These are phyloP conservation scores for Synergus umbraculus DNA, from an alignment of 2,888 invertebrate genomes.

Conservation along the genomic window DNA sequence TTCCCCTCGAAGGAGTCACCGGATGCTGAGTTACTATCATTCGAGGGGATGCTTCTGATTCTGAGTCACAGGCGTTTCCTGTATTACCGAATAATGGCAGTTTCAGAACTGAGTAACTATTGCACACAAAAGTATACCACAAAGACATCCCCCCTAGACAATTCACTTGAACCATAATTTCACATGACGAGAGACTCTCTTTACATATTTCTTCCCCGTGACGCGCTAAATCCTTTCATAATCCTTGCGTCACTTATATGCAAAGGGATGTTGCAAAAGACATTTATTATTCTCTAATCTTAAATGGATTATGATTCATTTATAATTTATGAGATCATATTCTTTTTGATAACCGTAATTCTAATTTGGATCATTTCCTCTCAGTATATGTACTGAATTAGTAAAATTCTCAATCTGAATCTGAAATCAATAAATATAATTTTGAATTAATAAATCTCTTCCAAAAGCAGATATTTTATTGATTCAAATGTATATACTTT, in stretches of 20 bases:
- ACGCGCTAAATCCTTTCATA: slow-evolving; percentile 17
- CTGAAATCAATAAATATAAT: no score
- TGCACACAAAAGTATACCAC: slow-evolving; percentile 35
- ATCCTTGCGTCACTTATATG: background rate
- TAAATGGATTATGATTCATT: background rate
- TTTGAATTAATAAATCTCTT: no score
- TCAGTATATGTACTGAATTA: background rate
- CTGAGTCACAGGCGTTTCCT: slow-evolving; percentile 35
- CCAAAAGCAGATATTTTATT: no score
- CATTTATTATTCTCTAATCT: background rate
- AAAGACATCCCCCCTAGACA: slow-evolving; percentile 14
- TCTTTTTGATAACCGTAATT: background rate
- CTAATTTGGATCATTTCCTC: background rate
- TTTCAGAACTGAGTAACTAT: slow-evolving; percentile 30
- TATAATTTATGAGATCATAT: background rate
- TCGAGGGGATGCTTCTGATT: slow-evolving; percentile 15
- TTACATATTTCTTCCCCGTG: slow-evolving; percentile 19
- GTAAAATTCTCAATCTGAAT: no score
- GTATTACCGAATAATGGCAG: slow-evolving; percentile 15
- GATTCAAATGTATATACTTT: no score
- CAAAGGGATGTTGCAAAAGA: background rate
- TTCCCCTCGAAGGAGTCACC: background rate
- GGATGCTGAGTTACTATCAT: slow-evolving; percentile 9
- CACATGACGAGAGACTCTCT: slow-evolving; percentile 31
- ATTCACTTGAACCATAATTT: slow-evolving; percentile 24